Evolutionary conservation across 2,113 vertebrate genomes (phyloP).

Genomic region (Pomatorhinus ruficollis): DNA sequence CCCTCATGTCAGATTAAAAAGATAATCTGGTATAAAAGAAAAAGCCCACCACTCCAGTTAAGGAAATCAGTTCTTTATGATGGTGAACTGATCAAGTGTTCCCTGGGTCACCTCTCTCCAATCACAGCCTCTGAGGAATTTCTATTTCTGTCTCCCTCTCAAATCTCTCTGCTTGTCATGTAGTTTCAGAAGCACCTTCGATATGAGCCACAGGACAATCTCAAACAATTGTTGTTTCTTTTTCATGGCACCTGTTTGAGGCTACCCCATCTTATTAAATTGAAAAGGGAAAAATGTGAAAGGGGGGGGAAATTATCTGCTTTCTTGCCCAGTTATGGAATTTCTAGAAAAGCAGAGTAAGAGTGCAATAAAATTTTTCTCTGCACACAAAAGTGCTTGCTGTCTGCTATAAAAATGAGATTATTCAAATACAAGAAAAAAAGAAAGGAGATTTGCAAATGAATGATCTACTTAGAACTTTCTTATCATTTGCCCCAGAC

Average conservation of each 20-base stretch:
- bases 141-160: slow-evolving; percentile 41
- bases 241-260: neutral
- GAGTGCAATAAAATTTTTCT: neutral
- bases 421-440: neutral
- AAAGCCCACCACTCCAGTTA: neutral
- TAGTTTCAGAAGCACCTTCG: slow-evolving; percentile 53
- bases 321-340: neutral
- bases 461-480: rapidly evolving
- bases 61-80: neutral
- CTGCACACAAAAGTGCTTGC: neutral
- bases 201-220: neutral
- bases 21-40: neutral
- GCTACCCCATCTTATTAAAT: neutral
- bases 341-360: neutral
- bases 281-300: neutral
- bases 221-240: neutral
- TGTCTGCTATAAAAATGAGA: neutral
- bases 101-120: neutral
- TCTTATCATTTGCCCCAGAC: neutral
- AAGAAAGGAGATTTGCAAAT: rapidly evolving
- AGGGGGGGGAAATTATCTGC: rapidly evolving
- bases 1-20: neutral
- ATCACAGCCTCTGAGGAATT: neutral
- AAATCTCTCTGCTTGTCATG: slow-evolving; percentile 42
- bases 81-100: neutral